Conservation (phyloP, 2,888 invertebrate species). For the Patella ulyssiponensis region DNA sequence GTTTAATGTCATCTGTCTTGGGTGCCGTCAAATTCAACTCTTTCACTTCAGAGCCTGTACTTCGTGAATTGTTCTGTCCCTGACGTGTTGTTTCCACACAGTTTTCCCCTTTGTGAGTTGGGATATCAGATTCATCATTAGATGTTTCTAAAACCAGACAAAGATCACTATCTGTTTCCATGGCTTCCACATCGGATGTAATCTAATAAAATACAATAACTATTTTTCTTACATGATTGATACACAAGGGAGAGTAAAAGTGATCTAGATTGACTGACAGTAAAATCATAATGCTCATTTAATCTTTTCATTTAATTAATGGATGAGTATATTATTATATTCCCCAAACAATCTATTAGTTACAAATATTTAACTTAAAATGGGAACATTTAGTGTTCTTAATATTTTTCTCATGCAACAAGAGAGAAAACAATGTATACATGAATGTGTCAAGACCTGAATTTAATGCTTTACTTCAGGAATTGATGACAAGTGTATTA, state of each 20-base stretch:
- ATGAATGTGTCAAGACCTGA: too few relatives aligned
- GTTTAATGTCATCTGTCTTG: too few relatives aligned
- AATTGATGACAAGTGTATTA: too few relatives aligned
- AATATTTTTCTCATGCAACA: too few relatives aligned
- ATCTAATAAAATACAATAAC: neutral
- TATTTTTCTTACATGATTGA: neutral
- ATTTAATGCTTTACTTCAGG: too few relatives aligned
- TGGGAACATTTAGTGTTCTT: too few relatives aligned
- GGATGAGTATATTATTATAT: too few relatives aligned
- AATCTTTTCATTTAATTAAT: too few relatives aligned
- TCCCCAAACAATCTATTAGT: too few relatives aligned
- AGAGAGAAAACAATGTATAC: too few relatives aligned
- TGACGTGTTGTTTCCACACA: neutral
- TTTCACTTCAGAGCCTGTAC: neutral
- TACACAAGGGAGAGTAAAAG: neutral
- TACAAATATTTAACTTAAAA: too few relatives aligned
- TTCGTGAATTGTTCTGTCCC: neutral
- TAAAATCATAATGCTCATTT: too few relatives aligned
- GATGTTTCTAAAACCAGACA: slow-evolving; percentile 20
- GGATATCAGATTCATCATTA: slow-evolving; percentile 14
- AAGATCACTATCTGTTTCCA: slow-evolving; percentile 15
- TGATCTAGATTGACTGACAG: neutral
- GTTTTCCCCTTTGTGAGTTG: slow-evolving; percentile 15
- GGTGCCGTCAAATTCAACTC: neutral
- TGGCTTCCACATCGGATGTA: slow-evolving; percentile 3